Evolutionary conservation across 2,888 invertebrate genomes (phyloP), one percentile per base, ranked within the genome.

Genomic region (Eupithecia pulchellata): DNA sequence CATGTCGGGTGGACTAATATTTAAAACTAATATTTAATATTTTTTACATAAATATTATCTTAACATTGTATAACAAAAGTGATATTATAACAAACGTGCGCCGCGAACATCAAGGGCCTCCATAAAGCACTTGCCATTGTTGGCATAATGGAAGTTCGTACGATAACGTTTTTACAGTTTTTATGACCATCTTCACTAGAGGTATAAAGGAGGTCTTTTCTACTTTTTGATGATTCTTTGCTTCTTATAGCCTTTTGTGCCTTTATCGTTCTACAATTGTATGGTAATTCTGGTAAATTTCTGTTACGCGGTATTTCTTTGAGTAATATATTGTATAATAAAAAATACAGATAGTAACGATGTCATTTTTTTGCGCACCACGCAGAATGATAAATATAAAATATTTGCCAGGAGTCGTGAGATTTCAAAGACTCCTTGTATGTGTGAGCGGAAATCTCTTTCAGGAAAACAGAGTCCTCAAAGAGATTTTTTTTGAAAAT

Each of bases 121-220:
- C 67, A 69, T 72, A 69, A 75, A 69, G 67, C 66, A 66, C 68
- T 68, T 25, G 47, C 72, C 61, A 66, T 72, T 72, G 70, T 68
- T 60, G 39, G 63, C 64, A 72, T 75, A 70, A 75, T 70, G 63
- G 63, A 69, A 72, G 65, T 74, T 74, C 63, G 69, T 74, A 63
- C 70, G 72, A 70, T 70, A 74, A 67, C 69, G 64, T 67, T 71
- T 71, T 74, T 72, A 72, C 68, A 66, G 64, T 67, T 71, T 71
- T 74, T 72, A 72, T 69, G 69, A 67, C 69, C 29, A 64, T 57
- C 57, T 70, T 73, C 65, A 72, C 69, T 72, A n/a, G n/a, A n/a
- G n/a, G n/a, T n/a, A 68, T 67, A 69, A 69, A 69, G 64, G 66
- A 61, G 67, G 58, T 42, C 73, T 69, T 73, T 73, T 64, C 36